phyloP scores from a whole-genome alignment of 2,797 vertebrate species.

The Coccyzus lansbergi region DNA sequence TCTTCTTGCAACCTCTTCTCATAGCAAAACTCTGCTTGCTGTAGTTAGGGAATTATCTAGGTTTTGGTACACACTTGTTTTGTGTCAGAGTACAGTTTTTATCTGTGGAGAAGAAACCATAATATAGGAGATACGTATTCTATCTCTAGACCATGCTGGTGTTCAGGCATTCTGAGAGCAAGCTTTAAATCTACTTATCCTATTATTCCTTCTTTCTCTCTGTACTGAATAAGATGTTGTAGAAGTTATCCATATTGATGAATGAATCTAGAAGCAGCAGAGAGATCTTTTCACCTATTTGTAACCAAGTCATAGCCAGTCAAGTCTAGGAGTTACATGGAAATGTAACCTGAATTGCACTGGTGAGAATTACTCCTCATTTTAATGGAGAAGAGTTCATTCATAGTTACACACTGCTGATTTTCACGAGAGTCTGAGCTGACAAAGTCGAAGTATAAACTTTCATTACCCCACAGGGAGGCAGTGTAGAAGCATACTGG shows the following conservation, averaged over 20 bases:
- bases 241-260: background rate
- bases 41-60: background rate
- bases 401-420: background rate
- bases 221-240: background rate
- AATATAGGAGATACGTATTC: background rate
- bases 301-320: background rate
- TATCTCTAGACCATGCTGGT: background rate
- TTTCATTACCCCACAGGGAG: background rate
- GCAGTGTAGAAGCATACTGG: background rate
- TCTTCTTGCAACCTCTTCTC: background rate
- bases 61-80: background rate
- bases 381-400: background rate
- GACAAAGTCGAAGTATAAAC: background rate
- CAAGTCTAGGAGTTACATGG: background rate
- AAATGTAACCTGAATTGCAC: background rate
- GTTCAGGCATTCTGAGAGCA: background rate
- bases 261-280: background rate
- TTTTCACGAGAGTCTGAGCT: background rate
- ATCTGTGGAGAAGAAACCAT: background rate
- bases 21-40: background rate
- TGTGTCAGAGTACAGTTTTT: background rate
- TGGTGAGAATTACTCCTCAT: background rate
- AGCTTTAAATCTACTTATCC: background rate
- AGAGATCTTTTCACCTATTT: background rate
- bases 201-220: background rate